phyloP scores from a whole-genome alignment of 1,140 invertebrate genomes.

The Penaeus chinensis region DNA sequence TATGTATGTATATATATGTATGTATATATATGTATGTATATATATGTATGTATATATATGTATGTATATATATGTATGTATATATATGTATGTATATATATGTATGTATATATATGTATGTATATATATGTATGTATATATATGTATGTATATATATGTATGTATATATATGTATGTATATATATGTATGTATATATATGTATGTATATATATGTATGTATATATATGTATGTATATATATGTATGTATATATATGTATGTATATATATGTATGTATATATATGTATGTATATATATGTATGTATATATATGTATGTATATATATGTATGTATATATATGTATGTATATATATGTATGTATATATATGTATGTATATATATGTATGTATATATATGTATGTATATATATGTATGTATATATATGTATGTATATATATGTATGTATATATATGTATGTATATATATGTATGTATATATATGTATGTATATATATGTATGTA shows the following conservation, averaged over 20 bases:
- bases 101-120: constrained; percentile 7
- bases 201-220: constrained; percentile 13
- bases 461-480: constrained; percentile 1
- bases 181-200: constrained; percentile 1
- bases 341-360: constrained; percentile 1
- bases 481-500: constrained; percentile 10
- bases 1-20: constrained; percentile 1
- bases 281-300: constrained; percentile 2
- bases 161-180: constrained; percentile 7
- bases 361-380: constrained; percentile 10
- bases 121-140: constrained; percentile 1
- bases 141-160: constrained; percentile 10
- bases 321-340: constrained; percentile 13
- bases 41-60: constrained; percentile 10
- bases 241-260: neutral
- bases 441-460: constrained; percentile 8
- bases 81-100: constrained; percentile 10
- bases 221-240: constrained; percentile 6
- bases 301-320: constrained; percentile 5
- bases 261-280: constrained; percentile 15
- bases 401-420: constrained; percentile 5
- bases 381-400: constrained; percentile 1
- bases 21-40: constrained; percentile 5
- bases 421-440: constrained; percentile 10
- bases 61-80: constrained; percentile 2